phyloP scores from a whole-genome alignment of 2,113 vertebrate genomes.

The Erythrolamprus reginae region DNA sequence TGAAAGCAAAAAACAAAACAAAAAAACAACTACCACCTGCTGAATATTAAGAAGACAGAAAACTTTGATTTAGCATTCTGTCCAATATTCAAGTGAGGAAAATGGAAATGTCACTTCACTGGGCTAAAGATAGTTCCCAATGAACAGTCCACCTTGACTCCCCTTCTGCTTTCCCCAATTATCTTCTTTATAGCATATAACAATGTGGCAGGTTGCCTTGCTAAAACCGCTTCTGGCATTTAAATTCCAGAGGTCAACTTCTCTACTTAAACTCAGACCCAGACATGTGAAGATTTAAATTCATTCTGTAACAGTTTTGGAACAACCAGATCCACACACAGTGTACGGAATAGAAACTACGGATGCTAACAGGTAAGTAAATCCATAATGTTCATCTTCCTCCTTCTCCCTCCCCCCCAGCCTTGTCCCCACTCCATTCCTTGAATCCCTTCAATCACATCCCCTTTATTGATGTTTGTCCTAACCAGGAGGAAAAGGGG shows the following conservation, averaged over 20 bases:
- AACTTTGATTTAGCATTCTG: slow-evolving; percentile 27
- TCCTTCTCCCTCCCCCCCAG: background rate
- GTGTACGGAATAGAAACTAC: background rate
- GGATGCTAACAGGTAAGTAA: background rate
- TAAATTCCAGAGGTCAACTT: slow-evolving; percentile 43
- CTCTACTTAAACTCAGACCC: slow-evolving; percentile 36
- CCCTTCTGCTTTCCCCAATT: slow-evolving; percentile 53
- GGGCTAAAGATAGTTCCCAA: slow-evolving; percentile 31
- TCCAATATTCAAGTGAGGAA: slow-evolving; percentile 30
- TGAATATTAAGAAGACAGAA: slow-evolving; percentile 25
- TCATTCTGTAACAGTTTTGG: slow-evolving; percentile 36
- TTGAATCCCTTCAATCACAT: background rate
- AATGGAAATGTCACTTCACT: slow-evolving; percentile 55
- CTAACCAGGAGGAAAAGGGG: background rate
- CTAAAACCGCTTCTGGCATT: slow-evolving; percentile 49
- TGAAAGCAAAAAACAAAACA: background rate
- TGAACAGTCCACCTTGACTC: slow-evolving; percentile 32
- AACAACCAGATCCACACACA: slow-evolving; percentile 20
- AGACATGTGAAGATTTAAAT: slow-evolving; percentile 49
- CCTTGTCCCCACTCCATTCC: background rate
- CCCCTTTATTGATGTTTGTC: slow-evolving; percentile 10
- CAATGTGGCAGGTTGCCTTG: slow-evolving; percentile 25
- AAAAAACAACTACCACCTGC: no score
- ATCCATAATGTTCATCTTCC: background rate
- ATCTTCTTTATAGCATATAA: slow-evolving; percentile 47